Evolutionary conservation across 53 echinoderm and acorn worm species (phyloP).

Genomic region (Patiria pectinifera): DNA sequence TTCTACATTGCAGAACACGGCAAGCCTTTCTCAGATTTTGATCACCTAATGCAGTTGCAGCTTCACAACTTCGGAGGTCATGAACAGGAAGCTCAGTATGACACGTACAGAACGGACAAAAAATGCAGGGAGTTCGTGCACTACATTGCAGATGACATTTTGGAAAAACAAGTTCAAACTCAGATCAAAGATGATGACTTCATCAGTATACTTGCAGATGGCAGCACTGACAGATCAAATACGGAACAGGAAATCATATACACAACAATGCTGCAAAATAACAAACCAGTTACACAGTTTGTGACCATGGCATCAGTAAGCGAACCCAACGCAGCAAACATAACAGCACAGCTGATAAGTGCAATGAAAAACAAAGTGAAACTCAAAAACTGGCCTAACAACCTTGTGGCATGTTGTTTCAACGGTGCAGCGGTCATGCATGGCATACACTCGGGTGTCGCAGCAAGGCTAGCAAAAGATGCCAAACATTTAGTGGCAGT

Average conservation of each 20-base stretch:
- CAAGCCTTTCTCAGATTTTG: slow-evolving; percentile 48
- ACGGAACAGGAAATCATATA: slow-evolving; percentile 52
- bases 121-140: slow-evolving; percentile 46
- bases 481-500: slow-evolving; percentile 41
- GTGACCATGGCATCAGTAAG: slow-evolving; percentile 33
- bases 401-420: slow-evolving; percentile 56
- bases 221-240: slow-evolving; percentile 38
- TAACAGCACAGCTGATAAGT: slow-evolving; percentile 16
- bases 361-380: slow-evolving; percentile 32
- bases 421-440: slow-evolving; percentile 53
- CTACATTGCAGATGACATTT: slow-evolving; percentile 41
- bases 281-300: slow-evolving; percentile 57
- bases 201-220: slow-evolving; percentile 51
- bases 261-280: slow-evolving; percentile 38
- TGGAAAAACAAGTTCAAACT: slow-evolving; percentile 24
- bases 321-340: slow-evolving; percentile 32
- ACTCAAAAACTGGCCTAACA: slow-evolving; percentile 43
- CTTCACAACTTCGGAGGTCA: background rate
- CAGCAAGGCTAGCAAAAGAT: slow-evolving; percentile 24
- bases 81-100: slow-evolving; percentile 18
- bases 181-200: slow-evolving; percentile 22
- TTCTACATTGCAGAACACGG: slow-evolving; percentile 33
- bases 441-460: slow-evolving; percentile 15
- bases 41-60: background rate
- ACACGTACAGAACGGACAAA: slow-evolving; percentile 46